phyloP scores from a whole-genome alignment of 2,113 vertebrate species.

The Scartelaos histophorus region DNA sequence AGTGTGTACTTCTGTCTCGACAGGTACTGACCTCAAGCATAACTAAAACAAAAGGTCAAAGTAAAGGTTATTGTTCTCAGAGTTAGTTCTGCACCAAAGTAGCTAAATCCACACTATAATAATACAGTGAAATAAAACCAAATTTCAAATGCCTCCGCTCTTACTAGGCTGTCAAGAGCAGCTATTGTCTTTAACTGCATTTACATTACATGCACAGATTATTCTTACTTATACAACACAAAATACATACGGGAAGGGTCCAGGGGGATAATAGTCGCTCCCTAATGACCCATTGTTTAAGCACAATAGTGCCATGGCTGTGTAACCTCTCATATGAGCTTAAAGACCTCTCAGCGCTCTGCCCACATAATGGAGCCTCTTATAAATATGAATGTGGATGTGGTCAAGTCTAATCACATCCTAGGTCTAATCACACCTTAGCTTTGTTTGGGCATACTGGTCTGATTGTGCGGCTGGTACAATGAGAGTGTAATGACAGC shows the following conservation, averaged over 20 bases:
- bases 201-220: neutral
- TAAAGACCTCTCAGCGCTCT: neutral
- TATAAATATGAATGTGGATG: neutral
- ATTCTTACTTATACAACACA: neutral
- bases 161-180: no score
- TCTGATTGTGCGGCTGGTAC: neutral
- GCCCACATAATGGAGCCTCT: neutral
- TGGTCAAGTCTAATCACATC: neutral
- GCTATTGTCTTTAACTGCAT: no score
- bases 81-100: no score
- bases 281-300: conserved; percentile 1
- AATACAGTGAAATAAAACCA: no score
- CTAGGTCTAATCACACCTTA: neutral
- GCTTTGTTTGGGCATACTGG: neutral
- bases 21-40: no score
- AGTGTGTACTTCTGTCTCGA: no score
- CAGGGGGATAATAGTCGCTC: neutral
- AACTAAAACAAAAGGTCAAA: no score
- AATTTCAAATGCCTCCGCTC: no score
- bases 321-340: neutral
- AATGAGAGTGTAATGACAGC: neutral
- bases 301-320: neutral
- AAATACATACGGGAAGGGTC: neutral
- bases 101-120: no score
- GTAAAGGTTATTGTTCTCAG: no score